These are phyloP conservation scores for Synanthedon vespiformis DNA, from an alignment of 2,888 invertebrate genomes.

Conservation along the genomic window DNA sequence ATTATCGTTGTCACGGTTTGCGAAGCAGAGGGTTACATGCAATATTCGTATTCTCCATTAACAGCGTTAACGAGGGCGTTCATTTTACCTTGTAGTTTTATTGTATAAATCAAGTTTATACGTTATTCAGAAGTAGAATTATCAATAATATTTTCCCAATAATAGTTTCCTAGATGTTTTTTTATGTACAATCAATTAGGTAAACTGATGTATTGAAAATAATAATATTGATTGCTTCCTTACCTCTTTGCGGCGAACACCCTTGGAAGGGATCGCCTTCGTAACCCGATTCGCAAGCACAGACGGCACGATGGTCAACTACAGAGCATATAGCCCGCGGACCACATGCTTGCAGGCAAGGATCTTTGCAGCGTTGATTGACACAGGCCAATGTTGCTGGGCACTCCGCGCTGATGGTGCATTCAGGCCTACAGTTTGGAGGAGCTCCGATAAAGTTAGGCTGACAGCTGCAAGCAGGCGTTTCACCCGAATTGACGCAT, in stretches of 20 bases:
- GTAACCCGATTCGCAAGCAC: constrained; percentile 71
- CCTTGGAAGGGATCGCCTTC: constrained; percentile 75
- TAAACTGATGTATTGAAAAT: background rate
- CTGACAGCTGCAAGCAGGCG: constrained; percentile 74
- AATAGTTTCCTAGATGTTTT: background rate
- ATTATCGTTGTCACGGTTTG: constrained; percentile 64
- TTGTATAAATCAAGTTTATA: background rate
- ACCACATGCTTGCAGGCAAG: constrained; percentile 77
- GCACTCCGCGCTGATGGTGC: constrained; percentile 78
- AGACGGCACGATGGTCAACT: constrained; percentile 75
- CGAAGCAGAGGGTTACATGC: constrained; percentile 63
- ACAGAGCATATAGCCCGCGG: constrained; percentile 68
- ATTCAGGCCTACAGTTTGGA: constrained; percentile 77
- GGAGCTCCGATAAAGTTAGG: constrained; percentile 73
- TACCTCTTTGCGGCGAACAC: constrained; percentile 57
- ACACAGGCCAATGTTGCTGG: constrained; percentile 74
- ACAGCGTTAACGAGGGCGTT: background rate
- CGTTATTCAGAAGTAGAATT: background rate
- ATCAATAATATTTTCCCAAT: background rate
- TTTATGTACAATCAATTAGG: background rate
- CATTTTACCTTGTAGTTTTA: background rate
- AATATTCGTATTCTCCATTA: constrained; percentile 6
- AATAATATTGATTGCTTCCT: constrained; percentile 8
- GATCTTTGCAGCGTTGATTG: constrained; percentile 72
- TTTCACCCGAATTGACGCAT: constrained; percentile 72